Evolutionary conservation across 2,888 invertebrate species (phyloP), one percentile per base, ranked within the genome.

Genomic region (Cephus runcator): DNA sequence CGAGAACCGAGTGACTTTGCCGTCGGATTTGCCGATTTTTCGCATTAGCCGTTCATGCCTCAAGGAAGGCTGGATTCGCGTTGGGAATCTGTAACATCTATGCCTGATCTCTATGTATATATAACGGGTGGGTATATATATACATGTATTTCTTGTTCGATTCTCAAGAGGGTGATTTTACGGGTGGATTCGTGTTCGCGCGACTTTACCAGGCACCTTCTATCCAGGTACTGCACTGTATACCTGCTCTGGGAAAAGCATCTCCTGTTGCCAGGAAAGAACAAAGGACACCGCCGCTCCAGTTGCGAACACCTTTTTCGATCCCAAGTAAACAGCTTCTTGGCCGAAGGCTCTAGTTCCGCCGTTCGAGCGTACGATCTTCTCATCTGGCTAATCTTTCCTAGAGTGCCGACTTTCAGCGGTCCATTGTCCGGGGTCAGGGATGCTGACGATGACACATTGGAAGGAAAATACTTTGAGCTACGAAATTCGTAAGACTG

Each of bases 251-350:
- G 75, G 79, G 78, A 77, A 81, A 82, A 81, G 75, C 81, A 80
- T 83, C 80, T 82, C 81, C 79, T 79, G 80, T 78, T 79, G 76
- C 76, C 73, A 69, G 23, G 56, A 56, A 56, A 78, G 88, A 88
- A 87, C 88, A 88, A 88, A 89, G 86, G 79, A 77, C 80, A 79
- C 81, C 75, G 81, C 85, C 85, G 85, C 84, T 86, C 86, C 84
- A 86, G 86, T 87, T 87, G 84, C 81, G 82, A 85, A 85, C 83
- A 86, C 87, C 84, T 87, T 83, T 83, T 84, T 82, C 82, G 79
- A 82, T 82, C 84, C 87, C 86, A 83, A 83, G 84, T 84, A 88
- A 88, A 88, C 85, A 87, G 82, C 79, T 77, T 79, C 79, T 80
- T 77, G 82, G 80, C 80, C 81, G 80, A 81, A 83, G 82, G 82